Percentiles rank a stretch among this genome's conserved stretches.
These are phyloP conservation scores for Pandion haliaetus DNA, from an alignment of 2,113 vertebrate species.

Conservation along the genomic window DNA sequence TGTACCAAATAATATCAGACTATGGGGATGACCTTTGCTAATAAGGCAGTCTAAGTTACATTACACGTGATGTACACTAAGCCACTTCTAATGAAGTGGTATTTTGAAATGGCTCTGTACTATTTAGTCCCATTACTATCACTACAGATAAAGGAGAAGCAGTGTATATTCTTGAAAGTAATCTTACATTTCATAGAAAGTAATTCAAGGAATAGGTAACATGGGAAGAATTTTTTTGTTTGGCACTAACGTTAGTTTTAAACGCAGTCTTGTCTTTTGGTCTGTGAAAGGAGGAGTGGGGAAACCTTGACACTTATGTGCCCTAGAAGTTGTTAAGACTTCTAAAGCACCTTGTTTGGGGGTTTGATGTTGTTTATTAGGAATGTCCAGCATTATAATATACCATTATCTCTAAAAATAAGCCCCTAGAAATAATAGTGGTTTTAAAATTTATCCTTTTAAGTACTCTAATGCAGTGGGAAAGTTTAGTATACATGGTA, in stretches of 20 bases:
- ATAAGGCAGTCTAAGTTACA: slow-evolving; percentile 2
- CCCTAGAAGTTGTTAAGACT: neutral
- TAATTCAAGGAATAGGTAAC: neutral
- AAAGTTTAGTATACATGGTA: neutral
- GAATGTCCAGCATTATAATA: neutral
- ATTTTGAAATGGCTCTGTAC: neutral
- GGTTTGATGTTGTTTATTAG: neutral
- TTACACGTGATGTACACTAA: neutral
- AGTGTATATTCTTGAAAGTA: neutral
- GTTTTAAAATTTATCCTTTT: neutral
- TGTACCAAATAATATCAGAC: slow-evolving; percentile 17
- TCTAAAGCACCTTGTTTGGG: neutral
- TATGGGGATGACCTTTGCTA: slow-evolving; percentile 54
- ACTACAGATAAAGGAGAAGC: neutral
- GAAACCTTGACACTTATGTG: neutral
- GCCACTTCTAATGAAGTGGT: neutral
- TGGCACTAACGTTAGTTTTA: neutral
- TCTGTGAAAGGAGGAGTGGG: neutral
- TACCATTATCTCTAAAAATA: neutral
- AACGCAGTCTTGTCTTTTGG: neutral
- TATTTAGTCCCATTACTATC: neutral
- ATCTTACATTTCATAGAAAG: neutral
- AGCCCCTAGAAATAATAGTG: neutral
- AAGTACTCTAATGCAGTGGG: neutral
- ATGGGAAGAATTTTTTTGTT: neutral